Evolutionary conservation across 2,888 invertebrate genomes (phyloP).

Genomic region (Caenorhabditis sp.): DNA sequence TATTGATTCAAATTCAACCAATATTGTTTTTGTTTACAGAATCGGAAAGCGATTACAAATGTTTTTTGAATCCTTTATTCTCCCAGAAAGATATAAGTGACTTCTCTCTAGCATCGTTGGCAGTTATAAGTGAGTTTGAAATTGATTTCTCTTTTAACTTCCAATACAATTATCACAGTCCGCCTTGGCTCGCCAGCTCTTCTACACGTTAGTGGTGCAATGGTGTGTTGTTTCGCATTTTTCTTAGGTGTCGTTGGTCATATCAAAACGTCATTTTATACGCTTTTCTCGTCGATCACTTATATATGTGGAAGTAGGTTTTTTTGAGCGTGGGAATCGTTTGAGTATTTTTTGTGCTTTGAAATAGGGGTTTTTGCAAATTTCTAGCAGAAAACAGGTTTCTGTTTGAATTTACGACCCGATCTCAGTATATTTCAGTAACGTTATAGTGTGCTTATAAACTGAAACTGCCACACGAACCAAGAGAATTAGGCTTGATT

Average conservation of each 20-base stretch:
- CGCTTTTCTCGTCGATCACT: slow-evolving; percentile 64
- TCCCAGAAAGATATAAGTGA: slow-evolving; percentile 65
- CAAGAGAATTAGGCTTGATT: too few species aligned
- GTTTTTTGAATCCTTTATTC: slow-evolving; percentile 64
- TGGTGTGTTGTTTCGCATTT: slow-evolving; percentile 61
- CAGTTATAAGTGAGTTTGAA: slow-evolving; percentile 57
- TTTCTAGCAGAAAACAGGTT: too few species aligned
- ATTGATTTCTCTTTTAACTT: not conserved
- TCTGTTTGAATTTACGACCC: too few species aligned
- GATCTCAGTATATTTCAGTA: too few species aligned
- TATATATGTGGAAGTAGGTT: slow-evolving; percentile 67
- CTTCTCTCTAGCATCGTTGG: slow-evolving; percentile 64
- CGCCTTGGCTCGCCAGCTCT: slow-evolving; percentile 64
- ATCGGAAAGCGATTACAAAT: slow-evolving; percentile 46
- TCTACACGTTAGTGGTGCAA: slow-evolving; percentile 62
- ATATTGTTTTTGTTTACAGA: slow-evolving; percentile 31
- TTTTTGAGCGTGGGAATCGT: too few species aligned
- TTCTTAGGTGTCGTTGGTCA: slow-evolving; percentile 62
- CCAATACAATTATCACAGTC: slow-evolving; percentile 44
- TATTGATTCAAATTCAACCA: too few species aligned
- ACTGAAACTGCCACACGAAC: too few species aligned
- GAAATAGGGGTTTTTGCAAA: too few species aligned
- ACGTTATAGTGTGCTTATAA: too few species aligned
- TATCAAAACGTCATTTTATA: slow-evolving; percentile 51
- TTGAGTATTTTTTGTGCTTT: too few species aligned